Conservation (phyloP, 2,888 invertebrate genomes). For the Campoplex nolae region DNA sequence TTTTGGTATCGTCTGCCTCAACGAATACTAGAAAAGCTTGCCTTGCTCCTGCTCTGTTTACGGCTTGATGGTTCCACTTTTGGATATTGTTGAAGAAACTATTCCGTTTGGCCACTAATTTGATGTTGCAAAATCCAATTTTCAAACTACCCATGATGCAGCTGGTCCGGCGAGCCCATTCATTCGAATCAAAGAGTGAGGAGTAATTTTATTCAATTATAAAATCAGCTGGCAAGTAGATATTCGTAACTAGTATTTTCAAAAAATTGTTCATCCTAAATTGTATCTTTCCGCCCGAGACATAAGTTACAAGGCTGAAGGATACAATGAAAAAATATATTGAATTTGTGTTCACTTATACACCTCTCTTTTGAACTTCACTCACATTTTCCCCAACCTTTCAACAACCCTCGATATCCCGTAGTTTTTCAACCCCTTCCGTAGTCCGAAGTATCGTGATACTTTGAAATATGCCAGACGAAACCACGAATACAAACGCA, state of each 20-base stretch:
- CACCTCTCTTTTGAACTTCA: neutral
- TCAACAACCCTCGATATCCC: conserved; percentile 22
- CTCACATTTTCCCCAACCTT: conserved; percentile 18
- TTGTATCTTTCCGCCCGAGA: neutral
- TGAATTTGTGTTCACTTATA: neutral
- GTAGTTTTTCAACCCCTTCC: conserved; percentile 21
- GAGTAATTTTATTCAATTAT: neutral
- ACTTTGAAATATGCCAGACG: conserved; percentile 40
- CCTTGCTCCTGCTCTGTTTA: conserved; percentile 6
- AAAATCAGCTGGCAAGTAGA: too few species aligned
- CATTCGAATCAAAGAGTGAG: neutral
- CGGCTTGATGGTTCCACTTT: conserved; percentile 10
- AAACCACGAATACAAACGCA: conserved; percentile 28
- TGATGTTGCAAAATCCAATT: neutral
- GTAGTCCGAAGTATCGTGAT: conserved; percentile 21
- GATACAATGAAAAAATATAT: neutral
- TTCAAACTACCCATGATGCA: neutral
- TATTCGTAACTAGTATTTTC: neutral
- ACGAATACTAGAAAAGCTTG: conserved; percentile 21
- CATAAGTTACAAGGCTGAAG: neutral
- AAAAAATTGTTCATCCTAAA: neutral
- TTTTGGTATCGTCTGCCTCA: conserved; percentile 39
- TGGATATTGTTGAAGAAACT: conserved; percentile 17
- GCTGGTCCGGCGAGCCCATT: neutral
- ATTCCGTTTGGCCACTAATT: conserved; percentile 23